Percentiles rank a stretch among this genome's conserved stretches.
Evolutionary conservation across 2,888 invertebrate species (phyloP).

Genomic region (Leucophenga maculata): DNA sequence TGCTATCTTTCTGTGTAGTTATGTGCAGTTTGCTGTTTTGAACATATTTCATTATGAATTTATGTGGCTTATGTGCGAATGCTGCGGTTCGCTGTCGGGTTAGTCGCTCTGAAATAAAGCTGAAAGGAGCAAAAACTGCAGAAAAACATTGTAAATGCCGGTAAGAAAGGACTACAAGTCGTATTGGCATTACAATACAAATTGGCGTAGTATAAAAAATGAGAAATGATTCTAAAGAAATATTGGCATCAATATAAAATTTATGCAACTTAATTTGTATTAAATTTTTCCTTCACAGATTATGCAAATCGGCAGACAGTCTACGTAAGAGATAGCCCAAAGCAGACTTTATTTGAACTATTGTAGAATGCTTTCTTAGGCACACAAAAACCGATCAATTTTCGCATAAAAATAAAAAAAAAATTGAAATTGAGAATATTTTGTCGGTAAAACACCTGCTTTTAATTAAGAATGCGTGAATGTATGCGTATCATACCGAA

Average conservation of each 20-base stretch:
- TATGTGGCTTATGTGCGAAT: conserved; percentile 64
- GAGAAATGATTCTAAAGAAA: not conserved
- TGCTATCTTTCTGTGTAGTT: not conserved
- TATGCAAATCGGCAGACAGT: not conserved
- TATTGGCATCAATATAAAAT: conserved; percentile 16
- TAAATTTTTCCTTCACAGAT: not conserved
- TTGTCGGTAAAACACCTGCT: conserved; percentile 41
- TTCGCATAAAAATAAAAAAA: conserved; percentile 24
- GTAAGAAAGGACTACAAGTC: no score
- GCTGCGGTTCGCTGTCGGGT: conserved; percentile 4
- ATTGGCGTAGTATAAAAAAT: no score
- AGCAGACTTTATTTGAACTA: no score
- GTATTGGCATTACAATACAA: no score
- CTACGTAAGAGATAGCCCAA: no score
- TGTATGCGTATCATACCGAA: not conserved
- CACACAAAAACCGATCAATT: conserved; percentile 38
- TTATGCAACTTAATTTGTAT: not conserved
- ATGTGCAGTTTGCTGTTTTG: conserved; percentile 30
- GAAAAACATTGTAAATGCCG: no score
- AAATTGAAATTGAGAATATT: conserved; percentile 17
- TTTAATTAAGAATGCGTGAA: conserved; percentile 57
- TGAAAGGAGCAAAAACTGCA: no score
- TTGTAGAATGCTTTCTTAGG: not conserved
- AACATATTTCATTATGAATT: conserved; percentile 68
- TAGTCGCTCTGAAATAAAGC: no score